phyloP scores from a whole-genome alignment of 2,113 vertebrate genomes.

The Lucifuga dentata region DNA sequence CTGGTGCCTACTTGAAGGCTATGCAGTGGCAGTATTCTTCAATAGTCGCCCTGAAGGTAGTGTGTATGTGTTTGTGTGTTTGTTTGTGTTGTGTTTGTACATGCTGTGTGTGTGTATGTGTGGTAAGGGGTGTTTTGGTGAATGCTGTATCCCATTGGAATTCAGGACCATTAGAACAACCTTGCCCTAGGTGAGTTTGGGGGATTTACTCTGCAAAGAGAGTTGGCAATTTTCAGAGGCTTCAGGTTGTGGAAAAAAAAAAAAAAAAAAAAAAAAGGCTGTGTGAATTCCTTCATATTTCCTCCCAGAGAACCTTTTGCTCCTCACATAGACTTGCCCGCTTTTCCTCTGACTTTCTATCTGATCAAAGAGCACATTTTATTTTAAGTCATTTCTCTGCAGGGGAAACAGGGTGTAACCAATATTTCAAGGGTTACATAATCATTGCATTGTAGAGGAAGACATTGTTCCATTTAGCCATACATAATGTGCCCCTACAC shows the following conservation, averaged over 20 bases:
- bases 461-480: constrained; percentile 29
- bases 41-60: constrained; percentile 19
- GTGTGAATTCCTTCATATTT: constrained; percentile 72
- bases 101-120: not conserved
- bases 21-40: constrained; percentile 20
- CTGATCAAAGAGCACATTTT: constrained; percentile 68
- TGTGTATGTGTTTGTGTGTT: not conserved
- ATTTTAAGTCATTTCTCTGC: constrained; percentile 64
- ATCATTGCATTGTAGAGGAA: constrained; percentile 69
- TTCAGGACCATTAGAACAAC: constrained; percentile 69
- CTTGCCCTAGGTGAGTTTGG: constrained; percentile 73
- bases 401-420: constrained; percentile 55
- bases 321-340: constrained; percentile 47
- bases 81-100: not conserved
- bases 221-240: constrained; percentile 67
- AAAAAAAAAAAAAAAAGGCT: constrained; percentile 23
- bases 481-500: constrained; percentile 23
- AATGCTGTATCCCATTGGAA: constrained; percentile 39
- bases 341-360: constrained; percentile 55
- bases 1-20: constrained; percentile 14
- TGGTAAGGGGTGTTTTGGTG: not conserved
- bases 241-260: constrained; percentile 35
- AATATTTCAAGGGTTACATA: constrained; percentile 73
- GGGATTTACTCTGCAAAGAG: constrained; percentile 72
- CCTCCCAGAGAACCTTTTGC: constrained; percentile 58